Evolutionary conservation across 2,113 vertebrate species (phyloP), one percentile per base, ranked within the genome.

Genomic region (Murina feae): DNA sequence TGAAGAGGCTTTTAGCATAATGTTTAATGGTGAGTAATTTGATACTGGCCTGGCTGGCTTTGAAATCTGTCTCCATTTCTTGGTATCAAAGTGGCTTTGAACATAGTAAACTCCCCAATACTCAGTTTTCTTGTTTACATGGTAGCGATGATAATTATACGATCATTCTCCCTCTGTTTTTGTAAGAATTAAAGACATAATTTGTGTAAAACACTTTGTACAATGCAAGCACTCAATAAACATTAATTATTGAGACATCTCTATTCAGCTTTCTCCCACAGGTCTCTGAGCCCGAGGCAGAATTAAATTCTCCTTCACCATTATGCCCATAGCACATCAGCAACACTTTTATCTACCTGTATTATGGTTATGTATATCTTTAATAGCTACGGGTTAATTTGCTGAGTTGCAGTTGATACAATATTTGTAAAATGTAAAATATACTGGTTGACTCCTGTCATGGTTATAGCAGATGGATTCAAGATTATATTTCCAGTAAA

Each of bases 41-140:
- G 68, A 91, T 93, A 47, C n/a, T 42, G 49, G 49, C 47, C 12
- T 11, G 75, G 20, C 47, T 60, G 20, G 8, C 60, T 95, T 91
- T 72, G 55, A 87, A 66, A 75, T 86, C 74, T 65, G 39, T 30
- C 53, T 96, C 51, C 10, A 75, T 75, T n/a, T 88, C 47, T 87
- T 60, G 55, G 18, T 85, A 55, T 49, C 63, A 66, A 25, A 87
- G 71, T 55, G n/a, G 75, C n/a, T 85, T 87, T 76, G 63, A 80
- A 9, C 51, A 65, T 49, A 81, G 85, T 49, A 90, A 60, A 63
- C 8, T 84, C 35, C 30, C 66, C 6, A 80, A 71, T 42, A 92
- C n/a, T 94, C 55, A 35, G 28, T 91, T 86, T 85, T 94, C 82
- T 74, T 84, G 30, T 89, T 89, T 81, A 35, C 89, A 69, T 39